phyloP scores from a whole-genome alignment of 2,888 invertebrate species.

The Leptothorax acervorum region DNA sequence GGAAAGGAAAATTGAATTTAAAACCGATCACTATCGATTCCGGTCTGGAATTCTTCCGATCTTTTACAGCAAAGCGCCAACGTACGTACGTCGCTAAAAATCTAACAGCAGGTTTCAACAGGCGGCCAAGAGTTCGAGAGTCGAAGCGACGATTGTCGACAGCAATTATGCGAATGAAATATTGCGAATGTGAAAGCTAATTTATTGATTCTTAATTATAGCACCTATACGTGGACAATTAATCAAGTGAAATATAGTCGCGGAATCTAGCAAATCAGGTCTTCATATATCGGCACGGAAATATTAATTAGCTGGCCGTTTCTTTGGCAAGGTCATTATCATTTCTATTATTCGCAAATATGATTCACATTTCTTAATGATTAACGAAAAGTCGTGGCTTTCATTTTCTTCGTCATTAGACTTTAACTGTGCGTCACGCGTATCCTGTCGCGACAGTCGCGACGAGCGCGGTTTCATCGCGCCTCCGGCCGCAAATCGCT shows the following conservation, averaged over 20 bases:
- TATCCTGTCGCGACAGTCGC: background rate
- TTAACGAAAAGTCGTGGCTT: background rate
- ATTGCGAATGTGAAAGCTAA: background rate
- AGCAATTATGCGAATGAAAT: background rate
- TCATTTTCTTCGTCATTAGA: background rate
- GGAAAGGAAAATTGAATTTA: background rate
- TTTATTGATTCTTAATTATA: background rate
- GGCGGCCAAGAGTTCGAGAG: background rate
- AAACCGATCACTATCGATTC: background rate
- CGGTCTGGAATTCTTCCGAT: background rate
- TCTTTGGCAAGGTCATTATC: background rate
- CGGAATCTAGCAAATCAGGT: background rate
- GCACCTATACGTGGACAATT: background rate
- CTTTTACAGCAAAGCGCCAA: background rate
- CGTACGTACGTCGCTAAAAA: background rate
- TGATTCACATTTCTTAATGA: background rate
- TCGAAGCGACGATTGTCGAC: background rate
- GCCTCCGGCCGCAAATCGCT: background rate
- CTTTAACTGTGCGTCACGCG: background rate
- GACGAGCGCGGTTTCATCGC: background rate
- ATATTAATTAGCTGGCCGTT: background rate
- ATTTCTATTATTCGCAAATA: slow-evolving; percentile 14
- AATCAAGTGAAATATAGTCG: background rate
- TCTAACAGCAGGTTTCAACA: background rate
- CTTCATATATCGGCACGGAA: background rate